Evolutionary conservation across 1,140 invertebrate genomes (phyloP).

Genomic region (Rhagoletis pomonella): DNA sequence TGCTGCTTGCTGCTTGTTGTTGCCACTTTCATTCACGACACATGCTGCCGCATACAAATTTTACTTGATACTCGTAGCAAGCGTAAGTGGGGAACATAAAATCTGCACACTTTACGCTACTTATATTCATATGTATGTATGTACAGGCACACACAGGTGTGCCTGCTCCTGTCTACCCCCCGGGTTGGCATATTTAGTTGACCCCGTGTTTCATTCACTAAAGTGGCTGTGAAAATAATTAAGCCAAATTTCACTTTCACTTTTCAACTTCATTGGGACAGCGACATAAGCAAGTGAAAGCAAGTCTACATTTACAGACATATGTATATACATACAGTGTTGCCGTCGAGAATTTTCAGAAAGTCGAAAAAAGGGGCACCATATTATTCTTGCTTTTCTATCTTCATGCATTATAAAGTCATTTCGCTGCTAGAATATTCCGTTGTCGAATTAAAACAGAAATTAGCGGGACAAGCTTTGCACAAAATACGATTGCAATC

Average conservation of each 20-base stretch:
- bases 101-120: not conserved
- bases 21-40: not conserved
- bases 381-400: too few species aligned
- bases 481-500: too few species aligned
- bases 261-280: slow-evolving; percentile 44
- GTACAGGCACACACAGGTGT: not conserved
- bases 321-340: too few species aligned
- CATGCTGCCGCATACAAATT: slow-evolving; percentile 13
- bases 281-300: not conserved
- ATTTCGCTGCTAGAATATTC: too few species aligned
- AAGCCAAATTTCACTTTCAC: slow-evolving; percentile 46
- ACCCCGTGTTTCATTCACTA: not conserved
- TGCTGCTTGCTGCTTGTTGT: not conserved
- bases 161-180: not conserved
- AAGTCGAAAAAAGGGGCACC: too few species aligned
- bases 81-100: not conserved
- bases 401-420: too few species aligned
- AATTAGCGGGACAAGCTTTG: too few species aligned
- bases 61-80: not conserved
- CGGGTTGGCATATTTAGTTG: not conserved
- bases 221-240: slow-evolving; percentile 50
- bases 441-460: too few species aligned
- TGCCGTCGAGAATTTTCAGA: too few species aligned
- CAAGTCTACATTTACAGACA: not conserved
- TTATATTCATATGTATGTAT: not conserved